phyloP scores from a whole-genome alignment of 2,113 vertebrate species.

The Oncorhynchus clarkii region DNA sequence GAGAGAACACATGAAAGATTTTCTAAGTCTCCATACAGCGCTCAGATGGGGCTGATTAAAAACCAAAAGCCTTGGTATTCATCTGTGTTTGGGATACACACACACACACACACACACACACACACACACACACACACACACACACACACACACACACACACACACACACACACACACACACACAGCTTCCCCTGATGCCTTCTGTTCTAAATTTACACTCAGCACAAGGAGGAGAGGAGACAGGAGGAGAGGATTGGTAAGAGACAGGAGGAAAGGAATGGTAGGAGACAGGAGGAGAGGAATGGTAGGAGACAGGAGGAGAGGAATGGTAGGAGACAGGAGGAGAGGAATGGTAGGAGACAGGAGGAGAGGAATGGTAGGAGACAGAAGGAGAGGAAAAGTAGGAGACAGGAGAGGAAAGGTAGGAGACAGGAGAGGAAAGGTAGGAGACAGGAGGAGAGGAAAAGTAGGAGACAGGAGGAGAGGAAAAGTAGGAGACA shows the following conservation, averaged over 20 bases:
- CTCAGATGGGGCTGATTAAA: conserved; percentile 57
- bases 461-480: no score
- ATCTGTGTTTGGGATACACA: conserved; percentile 59
- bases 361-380: no score
- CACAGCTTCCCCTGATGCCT: conserved; percentile 58
- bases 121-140: conserved; percentile 33
- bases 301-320: no score
- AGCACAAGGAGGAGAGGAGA: conserved; percentile 62
- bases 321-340: no score
- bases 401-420: no score
- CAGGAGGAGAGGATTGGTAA: not conserved
- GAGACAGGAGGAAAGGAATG: no score
- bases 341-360: no score
- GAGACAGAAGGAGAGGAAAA: no score
- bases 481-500: no score
- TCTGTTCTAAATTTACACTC: conserved; percentile 75
- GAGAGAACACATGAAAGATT: conserved; percentile 15
- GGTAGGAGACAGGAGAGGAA: no score
- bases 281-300: no score
- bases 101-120: conserved; percentile 23
- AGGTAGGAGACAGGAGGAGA: no score
- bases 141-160: conserved; percentile 26
- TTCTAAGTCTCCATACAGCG: not conserved
- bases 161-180: conserved; percentile 22
- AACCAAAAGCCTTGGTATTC: conserved; percentile 67